A percentile compares a stretch with the other conserved stretches of the same genome.
Evolutionary conservation across 2,888 invertebrate genomes (phyloP).

Genomic region (Choristoneura rosaceana): DNA sequence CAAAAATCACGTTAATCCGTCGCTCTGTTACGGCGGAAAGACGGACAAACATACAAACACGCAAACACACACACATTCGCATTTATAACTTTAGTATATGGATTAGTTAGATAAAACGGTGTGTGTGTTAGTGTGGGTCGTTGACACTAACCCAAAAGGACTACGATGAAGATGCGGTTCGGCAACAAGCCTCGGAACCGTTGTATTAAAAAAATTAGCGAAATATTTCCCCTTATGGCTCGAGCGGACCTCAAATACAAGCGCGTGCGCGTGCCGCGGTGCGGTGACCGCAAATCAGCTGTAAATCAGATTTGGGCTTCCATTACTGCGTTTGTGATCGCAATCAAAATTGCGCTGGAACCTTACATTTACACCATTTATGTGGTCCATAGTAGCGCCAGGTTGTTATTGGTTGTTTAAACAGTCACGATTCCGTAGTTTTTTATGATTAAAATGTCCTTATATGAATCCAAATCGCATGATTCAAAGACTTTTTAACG

Average conservation of each 20-base stretch:
- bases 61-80: too few species aligned
- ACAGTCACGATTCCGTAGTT: neutral
- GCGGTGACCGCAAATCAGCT: constrained; percentile 55
- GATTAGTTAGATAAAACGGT: too few species aligned
- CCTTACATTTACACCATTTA: constrained; percentile 7
- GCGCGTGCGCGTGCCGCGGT: constrained; percentile 30
- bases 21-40: too few species aligned
- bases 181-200: too few species aligned
- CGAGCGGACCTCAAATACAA: constrained; percentile 6
- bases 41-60: too few species aligned
- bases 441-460: neutral
- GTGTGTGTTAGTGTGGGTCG: too few species aligned
- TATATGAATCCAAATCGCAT: neutral
- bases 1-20: too few species aligned
- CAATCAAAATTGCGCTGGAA: constrained; percentile 54
- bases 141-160: too few species aligned
- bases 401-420: constrained; percentile 1
- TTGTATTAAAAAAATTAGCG: neutral
- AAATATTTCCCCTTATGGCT: neutral
- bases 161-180: too few species aligned
- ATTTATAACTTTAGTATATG: too few species aligned
- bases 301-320: constrained; percentile 56
- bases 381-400: constrained; percentile 1
- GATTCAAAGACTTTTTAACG: neutral
- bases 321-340: constrained; percentile 56